Conservation (phyloP, 2,797 vertebrate genomes). For the Morelia viridis region DNA sequence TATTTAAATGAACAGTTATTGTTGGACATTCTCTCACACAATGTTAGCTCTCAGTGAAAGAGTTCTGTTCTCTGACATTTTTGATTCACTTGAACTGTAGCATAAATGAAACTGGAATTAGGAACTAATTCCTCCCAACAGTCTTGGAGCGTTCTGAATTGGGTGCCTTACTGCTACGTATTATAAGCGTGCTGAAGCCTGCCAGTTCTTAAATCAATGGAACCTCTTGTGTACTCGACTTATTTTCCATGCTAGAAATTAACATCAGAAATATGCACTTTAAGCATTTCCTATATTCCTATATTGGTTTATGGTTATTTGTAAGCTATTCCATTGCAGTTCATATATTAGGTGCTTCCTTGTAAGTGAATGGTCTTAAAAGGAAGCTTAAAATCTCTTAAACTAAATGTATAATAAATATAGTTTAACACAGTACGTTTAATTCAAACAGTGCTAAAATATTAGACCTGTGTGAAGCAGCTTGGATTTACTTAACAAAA, state of each 20-base stretch:
- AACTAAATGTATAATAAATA: neutral
- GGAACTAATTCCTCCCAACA: slow-evolving; percentile 35
- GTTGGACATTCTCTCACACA: slow-evolving; percentile 43
- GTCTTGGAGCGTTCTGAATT: slow-evolving; percentile 21
- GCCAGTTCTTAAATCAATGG: neutral
- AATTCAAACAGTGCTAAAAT: neutral
- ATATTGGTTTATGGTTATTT: neutral
- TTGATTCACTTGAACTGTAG: slow-evolving; percentile 48
- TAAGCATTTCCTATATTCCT: neutral
- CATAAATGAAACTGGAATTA: slow-evolving; percentile 56
- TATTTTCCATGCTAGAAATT: neutral
- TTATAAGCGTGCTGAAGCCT: neutral
- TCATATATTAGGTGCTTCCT: neutral
- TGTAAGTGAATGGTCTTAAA: neutral
- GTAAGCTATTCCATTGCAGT: neutral
- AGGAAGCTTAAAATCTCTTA: neutral
- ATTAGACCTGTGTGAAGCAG: neutral
- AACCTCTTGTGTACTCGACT: neutral
- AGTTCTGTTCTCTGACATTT: slow-evolving; percentile 45
- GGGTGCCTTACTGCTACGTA: neutral
- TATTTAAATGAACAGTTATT: slow-evolving; percentile 56
- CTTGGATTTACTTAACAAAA: neutral
- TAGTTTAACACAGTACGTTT: neutral
- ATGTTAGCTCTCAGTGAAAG: slow-evolving; percentile 53
- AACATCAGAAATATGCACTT: neutral